phyloP scores from a whole-genome alignment of 2,888 invertebrate genomes.

The Macaria notata region DNA sequence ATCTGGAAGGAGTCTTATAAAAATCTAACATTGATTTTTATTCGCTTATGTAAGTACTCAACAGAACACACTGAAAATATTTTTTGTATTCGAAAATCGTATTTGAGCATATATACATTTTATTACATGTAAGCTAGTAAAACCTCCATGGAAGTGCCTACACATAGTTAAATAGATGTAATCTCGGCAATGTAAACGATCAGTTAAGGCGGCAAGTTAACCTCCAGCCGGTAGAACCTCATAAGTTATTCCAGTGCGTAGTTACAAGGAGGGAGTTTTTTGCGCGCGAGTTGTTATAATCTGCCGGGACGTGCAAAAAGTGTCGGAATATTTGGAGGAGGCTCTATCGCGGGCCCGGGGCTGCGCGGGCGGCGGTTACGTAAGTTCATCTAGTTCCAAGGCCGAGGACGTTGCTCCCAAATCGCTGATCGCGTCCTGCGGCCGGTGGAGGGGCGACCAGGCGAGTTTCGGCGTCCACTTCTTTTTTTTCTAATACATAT shows the following conservation, averaged over 20 bases:
- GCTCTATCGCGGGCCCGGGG: constrained; percentile 56
- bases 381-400: constrained; percentile 82
- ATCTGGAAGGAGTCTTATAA: no score
- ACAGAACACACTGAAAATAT: no score
- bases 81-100: no score
- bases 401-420: constrained; percentile 81
- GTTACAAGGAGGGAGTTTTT: constrained; percentile 27
- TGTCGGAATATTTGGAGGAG: constrained; percentile 71
- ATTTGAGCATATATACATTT: no score
- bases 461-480: constrained; percentile 70
- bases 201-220: no score
- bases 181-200: background rate
- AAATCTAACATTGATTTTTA: no score
- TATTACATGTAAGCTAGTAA: no score
- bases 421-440: constrained; percentile 76
- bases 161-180: background rate
- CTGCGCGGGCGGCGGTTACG: constrained; percentile 64
- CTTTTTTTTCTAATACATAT: constrained; percentile 62
- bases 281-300: constrained; percentile 43
- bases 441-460: constrained; percentile 57
- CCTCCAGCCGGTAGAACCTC: constrained; percentile 3
- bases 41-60: no score
- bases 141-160: background rate
- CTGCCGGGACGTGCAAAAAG: constrained; percentile 72
- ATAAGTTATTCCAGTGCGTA: constrained; percentile 20